Base-by-base conservation (phyloP, 2,888 invertebrate genomes). In the Agriotes lineatus region DNA sequence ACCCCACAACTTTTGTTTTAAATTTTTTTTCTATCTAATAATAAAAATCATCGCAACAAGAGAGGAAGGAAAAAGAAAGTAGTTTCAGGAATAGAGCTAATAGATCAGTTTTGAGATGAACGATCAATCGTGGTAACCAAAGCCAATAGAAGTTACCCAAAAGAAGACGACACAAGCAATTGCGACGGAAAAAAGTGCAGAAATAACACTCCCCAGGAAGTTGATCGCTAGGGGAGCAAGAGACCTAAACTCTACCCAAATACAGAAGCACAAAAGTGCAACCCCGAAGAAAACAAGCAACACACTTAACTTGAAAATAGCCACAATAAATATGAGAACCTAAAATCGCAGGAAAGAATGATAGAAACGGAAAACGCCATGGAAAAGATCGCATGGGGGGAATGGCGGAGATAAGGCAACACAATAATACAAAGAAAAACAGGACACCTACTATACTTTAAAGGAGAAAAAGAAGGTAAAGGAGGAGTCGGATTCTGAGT, bases 391-490 rank as follows among this genome's bases (percentile, higher is more conserved):
- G 30, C 30, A 30, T 30, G 30, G 30, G 30, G 9, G 30, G 30
- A 30, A 6, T 30, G 30, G 30, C 30, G n/a, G n/a, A n/a, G n/a
- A n/a, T n/a, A n/a, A n/a, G 30, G 30, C 30, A 6, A 30, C 30
- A 30, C 39, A 39, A 39, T 12, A 39, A 39, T 39, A 39, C 39
- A 39, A n/a, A 39, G n/a, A 39, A 14, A 39, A 39, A 39, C n/a
- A 39, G 10, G 39, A 12, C 39, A 14, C n/a, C 5, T 39, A 12
- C n/a, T 39, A 39, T 10, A 39, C n/a, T 12, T 12, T 14, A 12
- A 39, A 39, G 4, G 39, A 39, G n/a, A 39, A 14, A 39, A 39
- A 39, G 4, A n/a, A 39, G 30, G 9, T 9, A 30, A 30, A n/a
- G n/a, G n/a, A n/a, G n/a, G n/a, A n/a, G n/a, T n/a, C n/a, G n/a